These are phyloP conservation scores for Diprion similis DNA, from an alignment of 1,140 invertebrate species.

Conservation along the genomic window DNA sequence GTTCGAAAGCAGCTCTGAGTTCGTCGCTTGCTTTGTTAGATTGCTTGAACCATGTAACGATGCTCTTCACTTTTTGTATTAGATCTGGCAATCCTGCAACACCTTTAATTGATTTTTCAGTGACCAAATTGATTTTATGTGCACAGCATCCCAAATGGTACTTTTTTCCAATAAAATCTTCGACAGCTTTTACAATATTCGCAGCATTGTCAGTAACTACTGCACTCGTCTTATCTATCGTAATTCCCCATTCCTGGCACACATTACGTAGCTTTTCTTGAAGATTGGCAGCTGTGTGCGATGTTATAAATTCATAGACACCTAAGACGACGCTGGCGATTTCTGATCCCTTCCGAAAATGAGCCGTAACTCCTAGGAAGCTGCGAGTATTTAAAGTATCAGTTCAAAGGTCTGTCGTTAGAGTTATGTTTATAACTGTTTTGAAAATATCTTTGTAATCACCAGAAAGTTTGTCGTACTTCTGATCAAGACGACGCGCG, in stretches of 20 bases:
- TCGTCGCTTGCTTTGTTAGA: constrained; percentile 10
- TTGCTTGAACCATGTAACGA: constrained; percentile 18
- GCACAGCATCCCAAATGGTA: constrained; percentile 41
- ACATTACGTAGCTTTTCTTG: constrained; percentile 32
- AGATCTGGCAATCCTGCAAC: neutral
- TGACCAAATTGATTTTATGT: constrained; percentile 30
- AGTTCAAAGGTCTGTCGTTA: constrained; percentile 44
- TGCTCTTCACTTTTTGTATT: constrained; percentile 20
- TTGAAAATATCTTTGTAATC: constrained; percentile 35
- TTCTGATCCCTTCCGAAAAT: constrained; percentile 29
- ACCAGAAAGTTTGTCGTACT: constrained; percentile 43
- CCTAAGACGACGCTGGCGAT: constrained; percentile 29
- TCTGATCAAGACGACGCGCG: constrained; percentile 37
- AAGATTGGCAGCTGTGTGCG: constrained; percentile 45
- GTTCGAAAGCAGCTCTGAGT: neutral
- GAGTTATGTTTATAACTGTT: constrained; percentile 25
- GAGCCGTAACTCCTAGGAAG: constrained; percentile 37
- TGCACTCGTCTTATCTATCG: constrained; percentile 41
- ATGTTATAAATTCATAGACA: constrained; percentile 33
- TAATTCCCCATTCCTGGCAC: constrained; percentile 41
- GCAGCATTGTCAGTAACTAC: constrained; percentile 49
- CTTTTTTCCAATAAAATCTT: constrained; percentile 43
- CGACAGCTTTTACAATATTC: constrained; percentile 49
- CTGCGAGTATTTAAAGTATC: constrained; percentile 37
- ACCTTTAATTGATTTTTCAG: constrained; percentile 14